Evolutionary conservation across 1,140 invertebrate genomes (phyloP).

Genomic region (Drosophila watanabei): DNA sequence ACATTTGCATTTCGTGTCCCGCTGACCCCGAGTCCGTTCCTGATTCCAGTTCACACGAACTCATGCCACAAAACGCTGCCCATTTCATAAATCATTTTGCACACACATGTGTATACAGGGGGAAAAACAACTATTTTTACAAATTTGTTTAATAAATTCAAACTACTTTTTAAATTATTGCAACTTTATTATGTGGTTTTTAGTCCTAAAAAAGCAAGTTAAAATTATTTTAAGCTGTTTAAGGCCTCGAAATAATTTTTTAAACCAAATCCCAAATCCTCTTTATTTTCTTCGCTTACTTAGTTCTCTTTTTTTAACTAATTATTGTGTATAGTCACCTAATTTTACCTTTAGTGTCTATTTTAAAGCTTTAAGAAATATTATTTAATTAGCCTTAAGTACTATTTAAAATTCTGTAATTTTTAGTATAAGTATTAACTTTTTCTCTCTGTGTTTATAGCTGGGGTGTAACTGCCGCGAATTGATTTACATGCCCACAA

Average conservation of each 20-base stretch:
- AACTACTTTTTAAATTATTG: neutral
- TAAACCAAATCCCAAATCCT: neutral
- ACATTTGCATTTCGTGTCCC: conserved; percentile 47
- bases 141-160: neutral
- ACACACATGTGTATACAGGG: conserved; percentile 21
- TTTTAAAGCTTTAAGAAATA: neutral
- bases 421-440: too few species aligned
- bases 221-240: neutral
- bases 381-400: neutral
- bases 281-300: neutral
- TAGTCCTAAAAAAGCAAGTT: neutral
- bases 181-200: neutral
- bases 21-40: conserved; percentile 12
- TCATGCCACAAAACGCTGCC: conserved; percentile 52
- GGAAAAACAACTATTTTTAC: neutral
- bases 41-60: conserved; percentile 31
- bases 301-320: neutral
- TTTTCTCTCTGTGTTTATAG: neutral
- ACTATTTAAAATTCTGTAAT: too few species aligned
- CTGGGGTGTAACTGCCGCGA: conserved; percentile 4
- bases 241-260: neutral
- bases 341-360: neutral
- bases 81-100: conserved; percentile 73
- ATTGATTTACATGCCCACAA: conserved; percentile 61
- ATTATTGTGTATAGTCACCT: neutral